These are phyloP conservation scores for Folsomia manolachei DNA, from an alignment of 2,888 invertebrate genomes.

Conservation along the genomic window DNA sequence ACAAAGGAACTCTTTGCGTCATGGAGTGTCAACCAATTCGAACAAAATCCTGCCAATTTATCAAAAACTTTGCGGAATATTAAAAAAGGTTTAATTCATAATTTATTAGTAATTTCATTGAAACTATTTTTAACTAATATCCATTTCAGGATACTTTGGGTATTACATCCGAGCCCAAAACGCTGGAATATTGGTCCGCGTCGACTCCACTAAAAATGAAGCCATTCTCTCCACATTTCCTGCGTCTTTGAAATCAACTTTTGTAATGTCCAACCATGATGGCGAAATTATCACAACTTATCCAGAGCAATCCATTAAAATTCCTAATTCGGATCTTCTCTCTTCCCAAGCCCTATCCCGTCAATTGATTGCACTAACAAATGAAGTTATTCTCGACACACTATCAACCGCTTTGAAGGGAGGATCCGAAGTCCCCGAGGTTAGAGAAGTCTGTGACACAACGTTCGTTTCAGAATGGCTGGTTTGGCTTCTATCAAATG, in stretches of 20 bases:
- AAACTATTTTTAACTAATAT: no score
- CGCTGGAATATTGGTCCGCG: neutral
- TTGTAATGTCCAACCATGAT: neutral
- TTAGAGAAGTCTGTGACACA: neutral
- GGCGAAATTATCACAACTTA: neutral
- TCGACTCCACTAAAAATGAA: neutral
- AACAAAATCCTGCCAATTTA: neutral
- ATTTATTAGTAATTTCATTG: neutral
- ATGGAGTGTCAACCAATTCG: neutral
- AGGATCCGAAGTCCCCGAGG: neutral
- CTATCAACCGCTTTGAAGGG: neutral
- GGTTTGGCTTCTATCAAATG: neutral
- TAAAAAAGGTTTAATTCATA: neutral
- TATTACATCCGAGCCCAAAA: neutral
- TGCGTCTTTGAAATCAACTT: neutral
- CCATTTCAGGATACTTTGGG: neutral
- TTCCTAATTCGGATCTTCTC: neutral
- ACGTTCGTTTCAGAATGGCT: neutral
- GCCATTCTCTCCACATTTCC: neutral
- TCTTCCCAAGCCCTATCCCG: neutral
- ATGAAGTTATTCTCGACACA: neutral
- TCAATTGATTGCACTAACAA: neutral
- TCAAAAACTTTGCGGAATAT: neutral
- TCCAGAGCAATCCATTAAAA: neutral
- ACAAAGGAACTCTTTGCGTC: neutral